Percentiles rank a stretch among this genome's conserved stretches.
Evolutionary conservation across 2,797 vertebrate species (phyloP).

Genomic region (Staurois parvus): DNA sequence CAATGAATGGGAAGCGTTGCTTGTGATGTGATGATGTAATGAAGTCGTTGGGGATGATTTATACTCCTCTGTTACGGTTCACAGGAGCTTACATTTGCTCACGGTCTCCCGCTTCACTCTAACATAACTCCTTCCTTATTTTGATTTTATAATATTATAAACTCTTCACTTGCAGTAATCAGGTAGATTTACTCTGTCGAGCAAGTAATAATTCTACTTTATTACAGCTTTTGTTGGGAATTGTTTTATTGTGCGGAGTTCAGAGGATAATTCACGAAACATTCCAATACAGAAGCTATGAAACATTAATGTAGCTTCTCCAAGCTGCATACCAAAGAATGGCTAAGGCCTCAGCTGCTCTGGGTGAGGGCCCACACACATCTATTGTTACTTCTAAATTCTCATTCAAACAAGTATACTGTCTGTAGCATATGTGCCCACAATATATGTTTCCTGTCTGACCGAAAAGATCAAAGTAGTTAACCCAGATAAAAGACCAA

Average conservation of each 20-base stretch:
- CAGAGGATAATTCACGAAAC: constrained; percentile 47
- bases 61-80: constrained; percentile 41
- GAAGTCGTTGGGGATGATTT: constrained; percentile 52
- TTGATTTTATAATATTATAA: constrained; percentile 61
- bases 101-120: constrained; percentile 44
- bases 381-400: constrained; percentile 15
- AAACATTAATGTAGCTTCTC: constrained; percentile 54
- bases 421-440: not conserved
- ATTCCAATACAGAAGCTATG: constrained; percentile 56
- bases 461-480: constrained; percentile 8
- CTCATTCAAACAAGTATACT: not conserved
- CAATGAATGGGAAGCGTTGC: constrained; percentile 30
- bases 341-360: not conserved
- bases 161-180: constrained; percentile 59
- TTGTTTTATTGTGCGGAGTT: constrained; percentile 51
- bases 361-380: constrained; percentile 11
- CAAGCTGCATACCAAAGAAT: constrained; percentile 23
- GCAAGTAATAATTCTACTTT: constrained; percentile 58
- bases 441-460: not conserved
- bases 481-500: not conserved
- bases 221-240: constrained; percentile 53
- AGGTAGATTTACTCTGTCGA: constrained; percentile 55
- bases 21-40: constrained; percentile 53
- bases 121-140: constrained; percentile 58
- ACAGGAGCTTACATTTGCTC: constrained; percentile 59